Evolutionary conservation across 2,888 invertebrate species (phyloP), one percentile per base, ranked within the genome.

Genomic region (Myopa tessellatipennis): DNA sequence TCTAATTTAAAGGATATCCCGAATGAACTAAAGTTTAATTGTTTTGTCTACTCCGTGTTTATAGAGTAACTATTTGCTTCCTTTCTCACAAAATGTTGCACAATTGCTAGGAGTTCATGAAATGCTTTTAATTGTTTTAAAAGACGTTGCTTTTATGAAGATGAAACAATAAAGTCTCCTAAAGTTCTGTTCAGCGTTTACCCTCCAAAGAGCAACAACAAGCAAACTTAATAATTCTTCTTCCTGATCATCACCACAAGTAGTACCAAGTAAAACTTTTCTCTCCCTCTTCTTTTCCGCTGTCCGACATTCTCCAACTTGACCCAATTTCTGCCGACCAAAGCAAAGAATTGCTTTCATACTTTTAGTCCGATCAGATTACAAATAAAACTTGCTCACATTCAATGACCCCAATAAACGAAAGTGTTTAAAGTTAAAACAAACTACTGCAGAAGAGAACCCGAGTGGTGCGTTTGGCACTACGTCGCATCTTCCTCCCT

Each of bases 401-500:
- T 50, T 52, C 26, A 74, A 50, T 69, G 75, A 75, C 68, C 68
- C 45, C 68, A 60, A 69, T 75, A 69, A 75, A 75, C n/a, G 75
- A 75, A 75, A 75, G 75, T 69, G 75, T 75, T 75, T 69, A 69
- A 60, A 40, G 55, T 68, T 74, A 45, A 75, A 75, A 26, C 68
- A 60, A 60, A 75, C 58, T 67, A 45, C 10, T 12, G 16, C 38
- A 38, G 67, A 67, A 67, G 38, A 36, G 55, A 55, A 55, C 3
- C 55, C 5, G 36, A 63, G 67, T 67, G 16, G 38, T 36, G 40
- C 67, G 12, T 67, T 4, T 67, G 10, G 4, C 63, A 36, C 63
- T 34, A 36, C 63, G 14, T 12, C 63, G 6, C 63, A 14, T 68
- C 16, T 38, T n/a, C n/a, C 71, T n/a, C 34, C 40, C 36, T 18